These are phyloP conservation scores for Malthinus flaveolus DNA, from an alignment of 2,888 invertebrate species.

Conservation along the genomic window DNA sequence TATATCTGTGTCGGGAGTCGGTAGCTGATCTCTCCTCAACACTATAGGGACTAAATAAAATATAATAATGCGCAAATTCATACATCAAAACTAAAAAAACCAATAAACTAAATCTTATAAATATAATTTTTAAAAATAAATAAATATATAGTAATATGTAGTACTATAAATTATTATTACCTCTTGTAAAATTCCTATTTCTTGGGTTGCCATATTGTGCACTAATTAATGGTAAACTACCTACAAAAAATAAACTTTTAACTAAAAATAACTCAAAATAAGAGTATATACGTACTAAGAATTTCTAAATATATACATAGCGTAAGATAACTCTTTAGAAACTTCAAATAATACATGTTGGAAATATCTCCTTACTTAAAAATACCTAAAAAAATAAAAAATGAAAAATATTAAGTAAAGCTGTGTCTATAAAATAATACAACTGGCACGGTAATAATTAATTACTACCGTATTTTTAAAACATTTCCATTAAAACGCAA, in stretches of 20 bases:
- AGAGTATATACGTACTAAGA: conserved; percentile 10
- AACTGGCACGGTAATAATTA: no score
- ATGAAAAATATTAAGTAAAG: not conserved
- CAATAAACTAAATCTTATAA: not conserved
- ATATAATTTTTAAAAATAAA: not conserved
- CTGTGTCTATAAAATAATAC: no score
- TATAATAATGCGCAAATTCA: not conserved
- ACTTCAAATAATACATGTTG: not conserved
- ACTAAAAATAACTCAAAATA: not conserved
- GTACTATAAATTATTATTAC: not conserved
- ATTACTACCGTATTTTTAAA: no score
- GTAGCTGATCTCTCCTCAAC: conserved; percentile 51
- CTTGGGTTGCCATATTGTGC: conserved; percentile 9
- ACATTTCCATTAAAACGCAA: no score
- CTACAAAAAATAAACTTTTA: not conserved
- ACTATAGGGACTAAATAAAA: conserved; percentile 40
- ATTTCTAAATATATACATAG: conserved; percentile 9
- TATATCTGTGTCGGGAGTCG: conserved; percentile 45
- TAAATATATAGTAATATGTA: no score
- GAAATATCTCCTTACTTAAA: not conserved
- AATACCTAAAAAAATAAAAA: not conserved
- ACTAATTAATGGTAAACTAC: conserved; percentile 4
- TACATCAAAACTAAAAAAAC: not conserved
- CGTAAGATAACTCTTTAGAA: conserved; percentile 7
- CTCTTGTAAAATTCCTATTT: conserved; percentile 9